Base-by-base conservation (phyloP, 1,140 invertebrate genomes). In the Nasonia giraulti region DNA sequence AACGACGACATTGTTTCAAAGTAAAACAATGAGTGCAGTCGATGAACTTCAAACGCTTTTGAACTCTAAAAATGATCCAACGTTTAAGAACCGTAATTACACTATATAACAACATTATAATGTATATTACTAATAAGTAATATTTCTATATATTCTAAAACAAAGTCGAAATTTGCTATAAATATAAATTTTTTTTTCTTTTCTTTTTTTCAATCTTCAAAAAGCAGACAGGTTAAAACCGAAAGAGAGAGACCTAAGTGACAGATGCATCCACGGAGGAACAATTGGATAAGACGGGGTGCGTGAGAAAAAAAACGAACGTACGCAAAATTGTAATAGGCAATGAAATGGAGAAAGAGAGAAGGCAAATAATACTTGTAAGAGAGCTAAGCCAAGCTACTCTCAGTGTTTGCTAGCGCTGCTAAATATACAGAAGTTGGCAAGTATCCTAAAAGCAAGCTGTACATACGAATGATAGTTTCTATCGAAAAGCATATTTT, bases 381-480 rank as follows among this genome's bases (percentile, higher is more conserved):
- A 88, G 86, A 89, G 87, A 88, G 88, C 90, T 91, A 90, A 91
- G 90, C 90, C 90, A 89, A 90, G 88, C 91, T 90, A 91, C 89
- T 62, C 55, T 90, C 89, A 89, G 88, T 91, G 89, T 90, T 90
- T 86, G 89, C 89, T 90, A 91, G 87, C 90, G 87, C 88, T 88
- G 87, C 87, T 90, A 62, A 62, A n/a, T 62, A 89, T 90, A 89
- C 27, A 55, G 40, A 74, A 73, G 40, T 81, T 81, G 69, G 69
- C 69, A 81, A 74, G 40, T 80, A 71, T 20, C 14, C n/a, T 62
- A n/a, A 62, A 62, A 62, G 55, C 2, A n/a, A 62, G 55, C 14
- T 66, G 37, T 23, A 50, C 66, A 71, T 69, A 47, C 40, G 27
- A 68, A 81, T 71, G 17, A 62, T 62, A 62, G 55, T 62, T 62